Conservation (phyloP, 2,888 invertebrate species). For the Leucophenga maculata region DNA sequence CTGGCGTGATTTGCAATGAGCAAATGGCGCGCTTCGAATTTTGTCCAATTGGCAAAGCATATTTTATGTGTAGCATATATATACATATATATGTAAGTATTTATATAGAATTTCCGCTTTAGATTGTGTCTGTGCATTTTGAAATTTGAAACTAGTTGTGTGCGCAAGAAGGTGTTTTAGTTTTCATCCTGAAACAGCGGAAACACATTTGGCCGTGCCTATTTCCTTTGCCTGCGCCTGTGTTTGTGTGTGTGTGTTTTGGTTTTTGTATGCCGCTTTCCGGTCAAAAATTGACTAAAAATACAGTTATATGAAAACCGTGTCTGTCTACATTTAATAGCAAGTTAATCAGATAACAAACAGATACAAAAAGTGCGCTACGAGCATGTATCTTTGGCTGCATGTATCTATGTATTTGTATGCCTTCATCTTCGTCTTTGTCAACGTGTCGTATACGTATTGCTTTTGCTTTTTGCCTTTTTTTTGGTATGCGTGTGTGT, state of each 20-base stretch:
- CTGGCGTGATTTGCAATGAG: conserved; percentile 55
- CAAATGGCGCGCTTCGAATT: background rate
- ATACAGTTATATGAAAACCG: conserved; percentile 46
- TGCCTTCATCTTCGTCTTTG: conserved; percentile 38
- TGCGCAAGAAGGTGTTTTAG: conserved; percentile 6
- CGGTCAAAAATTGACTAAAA: conserved; percentile 49
- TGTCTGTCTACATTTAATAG: conserved; percentile 51
- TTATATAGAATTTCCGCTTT: background rate
- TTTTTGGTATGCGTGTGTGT: background rate
- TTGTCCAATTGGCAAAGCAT: background rate
- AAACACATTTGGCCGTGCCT: conserved; percentile 59
- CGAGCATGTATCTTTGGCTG: background rate
- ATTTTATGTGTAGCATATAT: background rate
- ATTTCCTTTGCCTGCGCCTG: conserved; percentile 42
- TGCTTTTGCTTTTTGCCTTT: conserved; percentile 17
- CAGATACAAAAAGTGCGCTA: conserved; percentile 23
- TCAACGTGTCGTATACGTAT: conserved; percentile 58
- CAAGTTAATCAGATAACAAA: conserved; percentile 58
- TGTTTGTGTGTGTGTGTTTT: too few species aligned
- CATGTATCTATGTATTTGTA: conserved; percentile 31
- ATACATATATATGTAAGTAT: background rate
- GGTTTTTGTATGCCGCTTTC: conserved; percentile 6
- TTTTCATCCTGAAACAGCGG: conserved; percentile 49
- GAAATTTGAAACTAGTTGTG: too few species aligned
- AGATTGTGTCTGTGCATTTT: too few species aligned